phyloP scores from a whole-genome alignment of 30 jellyfish, hydroid and myxozoan species.

The Pelagia noctiluca region DNA sequence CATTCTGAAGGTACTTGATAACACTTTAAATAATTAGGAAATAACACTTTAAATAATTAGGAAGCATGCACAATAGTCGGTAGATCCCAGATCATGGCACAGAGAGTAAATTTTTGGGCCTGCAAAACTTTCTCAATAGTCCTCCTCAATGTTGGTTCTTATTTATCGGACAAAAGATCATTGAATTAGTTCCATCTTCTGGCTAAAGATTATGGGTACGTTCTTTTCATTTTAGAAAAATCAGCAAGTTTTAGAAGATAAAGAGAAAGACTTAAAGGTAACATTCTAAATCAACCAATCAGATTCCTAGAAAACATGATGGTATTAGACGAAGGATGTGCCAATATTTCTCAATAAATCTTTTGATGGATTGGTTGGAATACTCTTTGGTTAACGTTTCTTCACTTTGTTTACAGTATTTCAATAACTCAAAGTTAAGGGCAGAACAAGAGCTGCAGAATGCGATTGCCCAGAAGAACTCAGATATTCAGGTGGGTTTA shows the following conservation, averaged over 20 bases:
- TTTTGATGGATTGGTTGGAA: neutral
- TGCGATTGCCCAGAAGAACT: conserved; percentile 52
- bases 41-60: too few relatives aligned
- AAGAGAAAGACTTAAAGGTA: conserved; percentile 70
- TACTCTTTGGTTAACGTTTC: neutral
- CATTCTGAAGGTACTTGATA: conserved; percentile 37
- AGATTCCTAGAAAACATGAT: too few relatives aligned
- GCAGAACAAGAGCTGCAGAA: conserved; percentile 61
- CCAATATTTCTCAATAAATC: neutral
- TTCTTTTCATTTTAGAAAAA: conserved; percentile 34
- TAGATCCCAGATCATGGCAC: too few relatives aligned
- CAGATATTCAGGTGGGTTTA: conserved; percentile 38
- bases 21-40: too few relatives aligned
- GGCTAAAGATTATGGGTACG: neutral
- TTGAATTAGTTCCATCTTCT: too few relatives aligned
- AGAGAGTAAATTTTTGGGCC: too few relatives aligned
- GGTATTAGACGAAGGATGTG: too few relatives aligned
- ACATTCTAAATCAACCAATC: too few relatives aligned
- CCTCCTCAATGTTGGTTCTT: neutral
- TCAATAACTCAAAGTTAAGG: conserved; percentile 46
- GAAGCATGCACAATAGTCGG: too few relatives aligned
- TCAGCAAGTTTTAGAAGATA: conserved; percentile 52
- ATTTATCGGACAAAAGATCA: neutral
- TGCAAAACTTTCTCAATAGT: too few relatives aligned
- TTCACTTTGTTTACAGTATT: conserved; percentile 19